Base-by-base conservation (phyloP, 2,113 vertebrate genomes). In the Motacilla alba region DNA sequence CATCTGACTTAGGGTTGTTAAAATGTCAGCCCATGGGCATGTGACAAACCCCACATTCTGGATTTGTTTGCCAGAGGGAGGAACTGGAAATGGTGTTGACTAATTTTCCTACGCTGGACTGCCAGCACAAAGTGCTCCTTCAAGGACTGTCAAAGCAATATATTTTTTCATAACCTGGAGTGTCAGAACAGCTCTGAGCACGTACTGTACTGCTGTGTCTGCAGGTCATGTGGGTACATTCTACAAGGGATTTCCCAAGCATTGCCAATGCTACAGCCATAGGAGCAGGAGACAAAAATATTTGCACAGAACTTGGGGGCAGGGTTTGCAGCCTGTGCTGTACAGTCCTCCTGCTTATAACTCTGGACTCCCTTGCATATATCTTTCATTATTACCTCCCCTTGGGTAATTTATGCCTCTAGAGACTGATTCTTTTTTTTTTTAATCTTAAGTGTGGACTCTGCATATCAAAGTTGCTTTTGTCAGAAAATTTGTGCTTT, bases 11-110 rank as follows among this genome's bases (percentile, higher is more conserved):
- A 11, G 31, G 46, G 46, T 12, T 59, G 75, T 75, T 90, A 52
- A 87, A 92, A 93, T 92, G 89, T 86, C 94, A 95, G 1, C 35
- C 44, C 83, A 56, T 19, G 83, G 39, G 60, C 95, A 92, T 49
- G 80, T 95, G 93, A 95, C 89, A 81, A 83, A 64, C 64, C 21
- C 30, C 64, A 22, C 2, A 1, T 63, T 83, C 56, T 67, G 59
- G 9, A 15, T 63, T 63, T 0, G 0, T 56, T 68, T 89, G 50
- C 64, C 52, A 41, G 63, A 77, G 56, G 49, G 67, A 85, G 30
- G 73, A 90, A 50, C 41, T 87, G 80, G 79, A 80, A 80, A 63
- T 11, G 59, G 7, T 30, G 10, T 43, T 85, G 67, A 28, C 28
- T 82, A 2, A 31, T 91, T 78, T 84, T 85, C 53, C 53, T 52